Conservation (phyloP, 2,113 vertebrate species). For the Grammomys dolichurus region DNA sequence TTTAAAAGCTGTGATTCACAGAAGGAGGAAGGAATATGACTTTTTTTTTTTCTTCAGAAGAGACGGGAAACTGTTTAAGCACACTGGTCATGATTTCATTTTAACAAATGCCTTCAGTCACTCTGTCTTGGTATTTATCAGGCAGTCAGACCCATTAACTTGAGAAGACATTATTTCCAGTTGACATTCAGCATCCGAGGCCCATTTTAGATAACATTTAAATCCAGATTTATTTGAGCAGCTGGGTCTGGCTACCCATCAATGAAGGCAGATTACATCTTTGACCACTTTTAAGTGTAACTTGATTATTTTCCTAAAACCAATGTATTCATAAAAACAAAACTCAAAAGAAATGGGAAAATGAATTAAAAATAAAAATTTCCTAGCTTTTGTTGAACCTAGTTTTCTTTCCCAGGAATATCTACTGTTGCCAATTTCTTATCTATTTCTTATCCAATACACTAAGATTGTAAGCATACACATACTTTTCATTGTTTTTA, state of each 20-base stretch:
- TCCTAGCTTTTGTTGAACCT: neutral
- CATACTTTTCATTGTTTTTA: neutral
- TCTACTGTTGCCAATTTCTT: neutral
- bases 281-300: neutral
- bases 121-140: conserved; percentile 56
- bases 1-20: conserved; percentile 32
- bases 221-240: conserved; percentile 43
- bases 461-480: neutral
- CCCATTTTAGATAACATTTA: conserved; percentile 58
- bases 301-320: neutral
- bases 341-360: conserved; percentile 14
- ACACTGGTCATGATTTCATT: conserved; percentile 45
- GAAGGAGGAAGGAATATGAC: neutral
- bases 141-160: conserved; percentile 31
- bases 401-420: neutral
- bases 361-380: neutral
- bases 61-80: neutral
- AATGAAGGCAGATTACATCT: neutral
- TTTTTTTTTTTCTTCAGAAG: neutral
- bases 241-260: neutral
- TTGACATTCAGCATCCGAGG: conserved; percentile 64
- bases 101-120: conserved; percentile 4
- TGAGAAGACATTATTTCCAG: conserved; percentile 61
- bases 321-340: neutral
- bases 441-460: neutral